Base-by-base conservation (phyloP, 2,888 invertebrate species). In the Caenorhabditis sp. region DNA sequence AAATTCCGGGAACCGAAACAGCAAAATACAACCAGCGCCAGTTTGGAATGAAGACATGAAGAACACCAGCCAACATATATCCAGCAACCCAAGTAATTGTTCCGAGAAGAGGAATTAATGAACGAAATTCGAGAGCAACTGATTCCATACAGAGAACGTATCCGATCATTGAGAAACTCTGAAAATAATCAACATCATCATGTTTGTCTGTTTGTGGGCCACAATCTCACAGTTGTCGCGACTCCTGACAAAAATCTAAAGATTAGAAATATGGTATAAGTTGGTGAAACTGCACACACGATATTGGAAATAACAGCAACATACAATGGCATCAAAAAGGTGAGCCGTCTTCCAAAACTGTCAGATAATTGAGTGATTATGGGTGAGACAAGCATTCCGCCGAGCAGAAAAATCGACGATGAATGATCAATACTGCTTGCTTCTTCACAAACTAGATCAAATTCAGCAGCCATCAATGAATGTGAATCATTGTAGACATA, bases 201-300 rank as follows among this genome's bases (percentile, higher is more conserved):
- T n/a, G n/a, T n/a, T n/a, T n/a, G n/a, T n/a, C n/a, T n/a, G n/a
- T n/a, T n/a, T n/a, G n/a, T n/a, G n/a, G n/a, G n/a, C n/a, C n/a
- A n/a, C n/a, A n/a, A n/a, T n/a, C n/a, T 66, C 54, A 80, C 83
- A 10, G 77, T 78, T 24, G 83, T 81, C 14, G 83, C 82, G 19
- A 86, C 67, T 31, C 86, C 86, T 2, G 86, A 80, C 23, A 86
- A 27, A 55, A 87, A 83, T 21, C 85, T 78, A 58, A 81, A 81
- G 21, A 82, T 24, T n/a, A 87, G 64, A 60, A 86, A 86, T 1
- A 76, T 58, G 1, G 50, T 54, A 65, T 79, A 86, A 57, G 72
- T 77, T 1, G 82, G 83, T 8, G 84, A 74, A n/a, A 81, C 37
- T 0, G 83, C 81, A 58, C 82, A 82, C 8, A 79, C 67, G 49